Evolutionary conservation across 2,797 vertebrate genomes (phyloP).

Genomic region (Decapterus maruadsi): DNA sequence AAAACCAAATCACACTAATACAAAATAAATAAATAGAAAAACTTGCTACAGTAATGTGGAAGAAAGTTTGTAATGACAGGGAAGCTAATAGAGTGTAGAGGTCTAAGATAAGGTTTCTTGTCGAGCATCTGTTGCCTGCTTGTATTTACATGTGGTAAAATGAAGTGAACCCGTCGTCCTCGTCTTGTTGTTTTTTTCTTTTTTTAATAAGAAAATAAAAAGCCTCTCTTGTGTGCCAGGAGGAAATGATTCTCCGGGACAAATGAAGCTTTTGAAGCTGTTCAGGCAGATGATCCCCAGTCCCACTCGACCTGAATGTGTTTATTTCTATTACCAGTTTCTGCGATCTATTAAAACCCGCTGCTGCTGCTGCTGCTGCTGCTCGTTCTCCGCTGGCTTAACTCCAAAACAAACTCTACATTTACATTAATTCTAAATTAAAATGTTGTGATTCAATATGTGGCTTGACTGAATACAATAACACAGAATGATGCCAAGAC

Average conservation of each 20-base stretch:
- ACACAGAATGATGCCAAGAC: neutral
- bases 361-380: too few species aligned
- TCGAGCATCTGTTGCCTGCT: conserved; percentile 28
- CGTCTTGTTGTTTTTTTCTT: neutral
- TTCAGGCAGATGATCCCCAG: conserved; percentile 42
- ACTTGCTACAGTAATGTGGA: neutral
- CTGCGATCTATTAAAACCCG: conserved; percentile 37
- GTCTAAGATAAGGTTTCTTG: conserved; percentile 23
- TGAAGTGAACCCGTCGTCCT: conserved; percentile 3
- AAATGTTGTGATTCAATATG: conserved; percentile 36
- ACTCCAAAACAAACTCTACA: conserved; percentile 19
- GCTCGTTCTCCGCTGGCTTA: conserved; percentile 8
- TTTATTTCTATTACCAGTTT: conserved; percentile 35
- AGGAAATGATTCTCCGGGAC: conserved; percentile 38
- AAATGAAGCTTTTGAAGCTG: conserved; percentile 41
- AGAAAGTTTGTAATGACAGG: conserved; percentile 37
- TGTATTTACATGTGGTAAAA: conserved; percentile 23
- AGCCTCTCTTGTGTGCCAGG: neutral
- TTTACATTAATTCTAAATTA: conserved; percentile 41
- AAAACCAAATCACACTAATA: neutral
- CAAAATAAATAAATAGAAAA: neutral
- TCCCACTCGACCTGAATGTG: conserved; percentile 36
- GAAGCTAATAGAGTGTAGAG: conserved; percentile 16
- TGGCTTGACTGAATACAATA: conserved; percentile 22
- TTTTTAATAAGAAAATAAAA: conserved; percentile 3